Evolutionary conservation across 2,888 invertebrate species (phyloP).

Genomic region (Lagria hirta): DNA sequence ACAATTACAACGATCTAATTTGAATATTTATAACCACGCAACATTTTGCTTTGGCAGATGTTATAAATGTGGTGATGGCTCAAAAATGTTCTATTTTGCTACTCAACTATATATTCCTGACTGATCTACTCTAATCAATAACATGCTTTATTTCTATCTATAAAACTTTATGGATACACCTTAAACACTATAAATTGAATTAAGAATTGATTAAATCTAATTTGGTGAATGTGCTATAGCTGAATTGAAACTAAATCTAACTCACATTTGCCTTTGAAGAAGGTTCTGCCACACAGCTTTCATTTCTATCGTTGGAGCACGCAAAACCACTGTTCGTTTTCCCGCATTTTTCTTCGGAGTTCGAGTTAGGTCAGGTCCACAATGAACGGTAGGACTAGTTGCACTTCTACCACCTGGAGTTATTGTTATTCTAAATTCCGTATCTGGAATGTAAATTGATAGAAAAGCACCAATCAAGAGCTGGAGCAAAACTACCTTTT

Average conservation of each 20-base stretch:
- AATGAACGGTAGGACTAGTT: conserved; percentile 73
- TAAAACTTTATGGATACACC: conserved; percentile 37
- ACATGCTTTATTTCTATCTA: too few relatives aligned
- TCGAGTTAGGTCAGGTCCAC: conserved; percentile 65
- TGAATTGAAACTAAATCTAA: conserved; percentile 30
- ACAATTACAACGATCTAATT: too few relatives aligned
- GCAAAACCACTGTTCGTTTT: conserved; percentile 69
- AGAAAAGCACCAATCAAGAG: background rate
- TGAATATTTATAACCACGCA: too few relatives aligned
- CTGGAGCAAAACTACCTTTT: conserved; percentile 60
- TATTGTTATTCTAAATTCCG: conserved; percentile 79
- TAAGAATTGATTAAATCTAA: conserved; percentile 5
- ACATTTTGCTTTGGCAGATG: too few relatives aligned
- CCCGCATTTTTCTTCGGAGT: conserved; percentile 66
- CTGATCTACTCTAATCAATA: conserved; percentile 7
- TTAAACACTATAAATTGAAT: conserved; percentile 15
- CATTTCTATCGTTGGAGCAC: conserved; percentile 80
- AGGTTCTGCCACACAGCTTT: conserved; percentile 92
- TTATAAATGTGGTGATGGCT: too few relatives aligned
- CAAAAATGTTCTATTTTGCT: too few relatives aligned
- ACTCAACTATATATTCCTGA: too few relatives aligned
- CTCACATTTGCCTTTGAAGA: conserved; percentile 84
- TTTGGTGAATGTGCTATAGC: conserved; percentile 19
- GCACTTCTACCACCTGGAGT: conserved; percentile 65
- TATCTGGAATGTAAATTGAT: conserved; percentile 59